phyloP scores from a whole-genome alignment of 1,140 invertebrate genomes.

The Cherax destructor region DNA sequence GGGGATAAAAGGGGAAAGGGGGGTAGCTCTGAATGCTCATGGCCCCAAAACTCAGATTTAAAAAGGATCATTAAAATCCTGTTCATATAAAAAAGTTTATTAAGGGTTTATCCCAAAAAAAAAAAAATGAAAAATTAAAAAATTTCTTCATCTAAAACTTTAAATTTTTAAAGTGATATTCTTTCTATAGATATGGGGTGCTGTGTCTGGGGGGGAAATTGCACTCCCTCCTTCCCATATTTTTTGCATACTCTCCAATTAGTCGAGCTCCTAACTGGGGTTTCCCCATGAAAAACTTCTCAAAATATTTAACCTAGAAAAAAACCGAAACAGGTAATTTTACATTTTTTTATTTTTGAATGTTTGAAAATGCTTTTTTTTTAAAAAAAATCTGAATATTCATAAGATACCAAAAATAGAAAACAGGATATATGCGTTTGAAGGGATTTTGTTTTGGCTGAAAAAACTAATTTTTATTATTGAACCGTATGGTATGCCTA shows the following conservation, averaged over 20 bases:
- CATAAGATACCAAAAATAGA: too few relatives aligned
- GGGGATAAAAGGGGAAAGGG: constrained; percentile 99
- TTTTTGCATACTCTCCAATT: constrained; percentile 92
- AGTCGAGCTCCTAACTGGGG: constrained; percentile 88
- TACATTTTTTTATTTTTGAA: too few relatives aligned
- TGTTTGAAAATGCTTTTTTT: too few relatives aligned
- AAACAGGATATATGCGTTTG: too few relatives aligned
- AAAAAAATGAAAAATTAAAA: too few relatives aligned
- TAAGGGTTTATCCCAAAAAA: neutral
- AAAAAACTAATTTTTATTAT: too few relatives aligned
- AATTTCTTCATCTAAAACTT: neutral
- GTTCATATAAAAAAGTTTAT: too few relatives aligned
- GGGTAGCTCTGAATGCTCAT: constrained; percentile 93
- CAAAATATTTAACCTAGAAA: constrained; percentile 93
- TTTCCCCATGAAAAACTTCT: constrained; percentile 96
- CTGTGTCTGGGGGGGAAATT: constrained; percentile 92
- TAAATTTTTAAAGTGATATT: neutral
- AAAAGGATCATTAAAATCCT: too few relatives aligned
- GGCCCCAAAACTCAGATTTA: too few relatives aligned
- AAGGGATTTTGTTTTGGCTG: too few relatives aligned
- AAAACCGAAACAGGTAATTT: constrained; percentile 84
- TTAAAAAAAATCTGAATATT: too few relatives aligned
- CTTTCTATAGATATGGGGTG: constrained; percentile 87
- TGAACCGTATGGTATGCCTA: too few relatives aligned
- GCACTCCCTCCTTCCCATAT: constrained; percentile 96